Percentiles rank a stretch among this genome's conserved stretches.
Conservation (phyloP, 2,113 vertebrate genomes). For the Prietella phreatophila region DNA sequence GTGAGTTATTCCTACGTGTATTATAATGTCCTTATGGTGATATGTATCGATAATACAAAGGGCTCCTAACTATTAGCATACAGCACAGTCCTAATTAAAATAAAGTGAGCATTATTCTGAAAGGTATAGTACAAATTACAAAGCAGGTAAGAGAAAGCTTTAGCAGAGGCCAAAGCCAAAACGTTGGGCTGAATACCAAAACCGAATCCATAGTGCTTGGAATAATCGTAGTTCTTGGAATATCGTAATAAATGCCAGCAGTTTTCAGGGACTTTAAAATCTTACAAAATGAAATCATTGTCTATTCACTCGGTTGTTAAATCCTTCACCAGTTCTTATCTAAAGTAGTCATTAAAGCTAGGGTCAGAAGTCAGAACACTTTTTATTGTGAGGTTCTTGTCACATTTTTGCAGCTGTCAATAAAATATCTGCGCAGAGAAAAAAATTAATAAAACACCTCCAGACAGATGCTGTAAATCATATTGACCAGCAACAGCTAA, state of each 20-base stretch:
- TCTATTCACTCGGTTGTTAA: background rate
- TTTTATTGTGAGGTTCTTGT: background rate
- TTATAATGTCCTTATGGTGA: conserved; percentile 12
- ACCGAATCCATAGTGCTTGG: background rate
- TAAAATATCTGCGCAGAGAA: background rate
- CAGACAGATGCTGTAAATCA: background rate
- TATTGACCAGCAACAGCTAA: background rate
- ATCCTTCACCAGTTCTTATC: background rate
- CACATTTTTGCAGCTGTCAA: background rate
- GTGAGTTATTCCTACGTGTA: conserved; percentile 29
- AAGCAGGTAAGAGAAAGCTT: background rate
- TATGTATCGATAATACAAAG: conserved; percentile 6
- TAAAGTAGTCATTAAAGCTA: background rate
- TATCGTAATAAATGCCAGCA: background rate
- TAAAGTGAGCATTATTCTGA: background rate
- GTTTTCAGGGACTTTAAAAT: background rate
- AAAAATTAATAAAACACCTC: background rate
- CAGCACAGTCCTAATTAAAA: conserved; percentile 17
- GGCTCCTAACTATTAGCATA: background rate
- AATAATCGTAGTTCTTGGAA: background rate
- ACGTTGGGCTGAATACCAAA: background rate
- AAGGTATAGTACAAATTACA: background rate
- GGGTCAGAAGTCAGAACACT: background rate
- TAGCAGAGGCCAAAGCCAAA: background rate
- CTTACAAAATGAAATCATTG: background rate